Evolutionary conservation across 2,888 invertebrate species (phyloP), one percentile per base, ranked within the genome.

Genomic region (Steinernema carpocapsae): DNA sequence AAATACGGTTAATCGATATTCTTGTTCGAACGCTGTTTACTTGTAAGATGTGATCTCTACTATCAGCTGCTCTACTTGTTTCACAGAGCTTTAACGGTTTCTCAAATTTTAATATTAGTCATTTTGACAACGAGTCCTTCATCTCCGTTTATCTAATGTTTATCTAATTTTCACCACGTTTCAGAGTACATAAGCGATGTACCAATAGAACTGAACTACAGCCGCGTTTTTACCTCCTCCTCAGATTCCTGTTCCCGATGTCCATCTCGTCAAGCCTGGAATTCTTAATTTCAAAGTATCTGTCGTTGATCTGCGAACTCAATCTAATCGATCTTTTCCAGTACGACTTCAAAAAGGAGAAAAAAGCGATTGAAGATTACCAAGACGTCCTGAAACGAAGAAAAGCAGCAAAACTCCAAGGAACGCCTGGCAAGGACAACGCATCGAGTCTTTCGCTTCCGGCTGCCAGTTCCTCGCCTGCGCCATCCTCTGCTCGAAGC

Each of bases 101-200:
- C n/a, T n/a, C n/a, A n/a, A n/a, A n/a, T n/a, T n/a, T n/a, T n/a
- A n/a, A n/a, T n/a, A n/a, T n/a, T n/a, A n/a, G n/a, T n/a, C n/a
- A n/a, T n/a, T n/a, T n/a, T n/a, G n/a, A n/a, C n/a, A n/a, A n/a
- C n/a, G n/a, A n/a, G n/a, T n/a, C n/a, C n/a, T n/a, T n/a, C n/a
- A n/a, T n/a, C n/a, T n/a, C n/a, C n/a, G n/a, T n/a, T n/a, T n/a
- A n/a, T n/a, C n/a, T n/a, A n/a, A n/a, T n/a, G n/a, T 64, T 64
- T 6, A 12, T 22, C 32, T 1, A 17, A 32, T 64, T 64, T 64
- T 32, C 14, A 4, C 19, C 12, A 7, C 3, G 6, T 64, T 32
- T 64, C 64, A 80, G 80, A 82, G 73, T 81, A 71, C 56, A 73
- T 82, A 24, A 29, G 46, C n/a, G 79, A 80, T 71, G 71, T 80